Evolutionary conservation across 2,797 vertebrate species (phyloP), one percentile per base, ranked within the genome.

Genomic region (Thunnus albacares): DNA sequence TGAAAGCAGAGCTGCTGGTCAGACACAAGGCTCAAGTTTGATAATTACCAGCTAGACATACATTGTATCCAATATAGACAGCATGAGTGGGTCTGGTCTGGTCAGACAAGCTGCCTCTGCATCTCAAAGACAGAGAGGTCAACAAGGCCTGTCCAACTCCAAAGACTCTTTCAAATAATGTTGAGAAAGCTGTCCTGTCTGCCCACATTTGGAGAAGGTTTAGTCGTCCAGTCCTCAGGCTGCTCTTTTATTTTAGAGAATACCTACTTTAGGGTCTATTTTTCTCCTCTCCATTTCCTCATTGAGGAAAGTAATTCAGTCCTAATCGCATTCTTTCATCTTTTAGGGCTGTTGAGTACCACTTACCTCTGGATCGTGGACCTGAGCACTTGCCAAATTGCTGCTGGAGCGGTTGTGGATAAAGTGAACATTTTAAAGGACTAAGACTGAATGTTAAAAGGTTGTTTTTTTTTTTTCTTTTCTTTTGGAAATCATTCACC

Each of bases 351-450:
- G 47, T 18, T 51, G 47, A 51, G 45, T 49, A 17, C 47, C 47
- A 51, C 47, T 51, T 51, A 51, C 47, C 18, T 51, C 18, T 9
- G 18, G 33, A 22, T 41, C 35, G 35, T 14, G 20, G 58, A 61
- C 35, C 20, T 22, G 30, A 60, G 33, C 30, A 38, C 33, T 38
- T 60, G 18, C 58, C 59, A 61, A 61, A 61, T 38, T 41, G 35
- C 13, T 22, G 33, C 20, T 38, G 20, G 33, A 60, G 18, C 18
- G 1, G 12, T n/a, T 61, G 33, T 60, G 33, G 20, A 38, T 47
- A 17, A 47, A 47, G 45, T 47, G 45, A 47, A 47, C 58, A 60
- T 38, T 61, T 61, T 41, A 41, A 61, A 61, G 35, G 58, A 38
- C 58, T 22, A n/a, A 60, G 35, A 51, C 47, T 51, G 47, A 51